Base-by-base conservation (phyloP, 2,113 vertebrate species). In the Labeo catla region DNA sequence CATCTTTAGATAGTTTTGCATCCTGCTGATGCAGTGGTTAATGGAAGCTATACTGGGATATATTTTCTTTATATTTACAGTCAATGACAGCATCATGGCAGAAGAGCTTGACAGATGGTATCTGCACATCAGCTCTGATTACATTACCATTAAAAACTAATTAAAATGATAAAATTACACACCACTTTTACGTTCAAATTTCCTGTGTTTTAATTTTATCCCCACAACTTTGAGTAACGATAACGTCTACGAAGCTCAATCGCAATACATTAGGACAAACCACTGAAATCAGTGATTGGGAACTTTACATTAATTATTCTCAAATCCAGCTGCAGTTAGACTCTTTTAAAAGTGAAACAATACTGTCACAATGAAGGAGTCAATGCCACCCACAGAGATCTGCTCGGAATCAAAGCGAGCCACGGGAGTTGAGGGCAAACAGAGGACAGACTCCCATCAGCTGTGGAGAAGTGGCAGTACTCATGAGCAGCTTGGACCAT, bases 261-360 rank as follows among this genome's bases (percentile, higher is more conserved):
- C 16, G 13, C 83, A 39, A 36, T 23, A 77, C 2, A 61, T 28
- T 70, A 36, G 61, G 36, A 36, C 57, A 28, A 39, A 43, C 16
- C 43, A 65, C 5, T 39, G 39, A 3, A 39, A 8, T 4, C 19
- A 72, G 47, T 83, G n/a, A 84, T 83, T 43, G 4, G 83, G 87
- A 92, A 83, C 86, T 87, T 86, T 61, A 19, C 34, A 39, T 39
- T 39, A 39, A 39, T 39, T 39, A 39, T 39, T 3, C 39, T 39
- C 63, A 54, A 45, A 16, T 66, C 77, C 81, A 89, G 73, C 72
- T 86, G 70, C 79, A 76, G 50, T 84, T 66, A 50, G 57, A n/a
- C 68, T 86, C 70, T 54, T 79, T 86, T 87, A 76, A 47, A 63
- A n/a, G 66, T 89, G 77, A 87, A 87, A 86, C 84, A 65, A 81